These are phyloP conservation scores for Ictalurus furcatus DNA, from an alignment of 2,113 vertebrate species.

Conservation along the genomic window DNA sequence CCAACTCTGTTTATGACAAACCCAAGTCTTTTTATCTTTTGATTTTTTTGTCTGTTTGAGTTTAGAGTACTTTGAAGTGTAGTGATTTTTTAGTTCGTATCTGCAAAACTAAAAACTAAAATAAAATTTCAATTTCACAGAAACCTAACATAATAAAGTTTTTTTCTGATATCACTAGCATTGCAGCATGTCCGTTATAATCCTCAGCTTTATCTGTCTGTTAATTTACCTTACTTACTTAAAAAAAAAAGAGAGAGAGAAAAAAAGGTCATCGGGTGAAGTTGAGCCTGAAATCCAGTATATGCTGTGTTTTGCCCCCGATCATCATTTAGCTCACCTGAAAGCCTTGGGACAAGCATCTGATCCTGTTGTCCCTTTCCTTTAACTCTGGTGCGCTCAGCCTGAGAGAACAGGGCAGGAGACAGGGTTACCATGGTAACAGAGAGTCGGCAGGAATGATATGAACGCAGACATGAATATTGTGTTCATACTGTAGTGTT, in stretches of 20 bases:
- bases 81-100: background rate
- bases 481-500: background rate
- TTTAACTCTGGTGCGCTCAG: background rate
- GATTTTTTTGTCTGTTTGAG: background rate
- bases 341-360: background rate
- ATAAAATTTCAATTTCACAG: background rate
- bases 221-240: background rate
- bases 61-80: background rate
- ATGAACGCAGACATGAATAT: background rate
- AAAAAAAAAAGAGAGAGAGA: background rate
- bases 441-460: background rate
- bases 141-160: background rate
- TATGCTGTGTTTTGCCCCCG: background rate
- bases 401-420: background rate
- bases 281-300: background rate
- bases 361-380: background rate
- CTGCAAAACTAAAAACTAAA: background rate
- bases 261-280: background rate
- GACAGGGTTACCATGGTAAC: conserved; percentile 16
- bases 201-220: background rate
- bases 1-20: background rate
- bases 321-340: background rate
- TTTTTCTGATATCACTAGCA: background rate
- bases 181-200: background rate
- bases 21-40: background rate